Evolutionary conservation across 1,140 invertebrate species (phyloP).

Genomic region (Armadillidium nasatum): DNA sequence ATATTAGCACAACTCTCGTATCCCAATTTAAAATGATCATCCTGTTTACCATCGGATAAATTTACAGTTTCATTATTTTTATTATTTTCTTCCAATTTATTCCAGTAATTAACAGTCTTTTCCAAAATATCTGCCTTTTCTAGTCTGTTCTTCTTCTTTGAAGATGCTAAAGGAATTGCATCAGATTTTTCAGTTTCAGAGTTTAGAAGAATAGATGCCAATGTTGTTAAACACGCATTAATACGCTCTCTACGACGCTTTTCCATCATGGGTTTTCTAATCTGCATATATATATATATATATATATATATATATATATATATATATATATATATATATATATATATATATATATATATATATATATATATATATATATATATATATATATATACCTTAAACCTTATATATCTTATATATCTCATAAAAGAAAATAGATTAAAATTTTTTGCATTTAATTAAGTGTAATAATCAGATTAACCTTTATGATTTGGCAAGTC

Average conservation of each 20-base stretch:
- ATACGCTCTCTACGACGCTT: background rate
- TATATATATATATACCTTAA: background rate
- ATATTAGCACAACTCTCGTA: background rate
- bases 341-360: conserved; percentile 9
- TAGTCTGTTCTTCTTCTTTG: background rate
- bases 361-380: background rate
- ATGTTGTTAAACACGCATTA: background rate
- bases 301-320: background rate
- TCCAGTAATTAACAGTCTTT: background rate
- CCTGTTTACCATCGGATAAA: background rate
- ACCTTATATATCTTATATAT: no score
- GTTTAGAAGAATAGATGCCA: background rate
- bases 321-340: background rate
- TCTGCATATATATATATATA: conserved; percentile 10
- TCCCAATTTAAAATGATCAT: background rate
- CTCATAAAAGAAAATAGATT: background rate
- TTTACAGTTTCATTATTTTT: background rate
- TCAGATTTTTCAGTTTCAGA: background rate
- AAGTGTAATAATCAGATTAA: no score
- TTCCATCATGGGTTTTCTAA: background rate
- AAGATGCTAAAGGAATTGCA: background rate
- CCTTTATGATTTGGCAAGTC: no score
- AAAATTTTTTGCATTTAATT: no score
- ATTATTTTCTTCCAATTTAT: background rate
- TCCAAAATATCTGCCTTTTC: background rate